Conservation (phyloP, 2,888 invertebrate genomes). For the Hypolimnas misippus region DNA sequence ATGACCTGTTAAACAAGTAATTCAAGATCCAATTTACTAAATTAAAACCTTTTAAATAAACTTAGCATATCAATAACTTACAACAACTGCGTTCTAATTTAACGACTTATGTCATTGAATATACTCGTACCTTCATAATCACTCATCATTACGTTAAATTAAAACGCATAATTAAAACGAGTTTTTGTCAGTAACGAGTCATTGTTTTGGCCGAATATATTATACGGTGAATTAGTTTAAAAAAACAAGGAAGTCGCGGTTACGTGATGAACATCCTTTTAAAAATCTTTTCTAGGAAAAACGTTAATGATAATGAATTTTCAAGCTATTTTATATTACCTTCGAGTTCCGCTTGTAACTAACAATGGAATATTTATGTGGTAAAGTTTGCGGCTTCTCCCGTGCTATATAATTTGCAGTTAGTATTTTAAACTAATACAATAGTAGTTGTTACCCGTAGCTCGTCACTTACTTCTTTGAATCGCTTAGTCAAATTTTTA, state of each 20-base stretch:
- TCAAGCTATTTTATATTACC: background rate
- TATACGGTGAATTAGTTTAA: constrained; percentile 47
- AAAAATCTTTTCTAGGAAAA: background rate
- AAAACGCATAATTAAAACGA: constrained; percentile 29
- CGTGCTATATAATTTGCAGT: too few species aligned
- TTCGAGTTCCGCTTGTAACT: background rate
- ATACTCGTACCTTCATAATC: constrained; percentile 21
- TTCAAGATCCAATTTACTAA: too few species aligned
- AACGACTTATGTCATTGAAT: constrained; percentile 16
- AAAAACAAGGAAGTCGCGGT: constrained; percentile 56
- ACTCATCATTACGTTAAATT: constrained; percentile 29
- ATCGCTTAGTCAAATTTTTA: too few species aligned
- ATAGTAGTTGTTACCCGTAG: too few species aligned
- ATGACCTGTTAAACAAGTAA: too few species aligned
- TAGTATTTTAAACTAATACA: too few species aligned
- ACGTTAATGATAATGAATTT: background rate
- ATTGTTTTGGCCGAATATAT: constrained; percentile 57
- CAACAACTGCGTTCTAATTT: background rate
- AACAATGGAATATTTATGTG: background rate
- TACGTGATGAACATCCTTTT: constrained; percentile 45
- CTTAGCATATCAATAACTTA: background rate
- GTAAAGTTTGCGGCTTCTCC: background rate
- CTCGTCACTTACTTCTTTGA: too few species aligned
- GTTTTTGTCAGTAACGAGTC: constrained; percentile 44
- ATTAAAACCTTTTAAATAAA: background rate